These are phyloP conservation scores for Platanista minor DNA, from an alignment of 2,113 vertebrate genomes.

Conservation along the genomic window DNA sequence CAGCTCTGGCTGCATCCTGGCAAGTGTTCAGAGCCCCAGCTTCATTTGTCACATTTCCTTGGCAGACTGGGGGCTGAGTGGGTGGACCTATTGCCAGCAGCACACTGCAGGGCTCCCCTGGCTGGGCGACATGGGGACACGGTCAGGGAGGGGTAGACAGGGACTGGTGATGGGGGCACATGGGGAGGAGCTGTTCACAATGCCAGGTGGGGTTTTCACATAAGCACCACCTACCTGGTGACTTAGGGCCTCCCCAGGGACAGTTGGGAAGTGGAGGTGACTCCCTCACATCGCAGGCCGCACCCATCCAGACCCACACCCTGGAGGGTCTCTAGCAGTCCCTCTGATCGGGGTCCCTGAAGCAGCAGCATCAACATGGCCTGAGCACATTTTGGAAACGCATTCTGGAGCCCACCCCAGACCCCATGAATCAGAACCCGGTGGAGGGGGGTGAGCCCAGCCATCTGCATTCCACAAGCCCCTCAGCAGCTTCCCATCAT, in stretches of 20 bases:
- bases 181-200: background rate
- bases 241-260: background rate
- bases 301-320: background rate
- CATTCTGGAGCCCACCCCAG: background rate
- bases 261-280: rapidly evolving
- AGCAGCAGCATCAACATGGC: background rate
- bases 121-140: background rate
- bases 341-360: background rate
- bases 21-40: background rate
- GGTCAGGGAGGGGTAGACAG: background rate
- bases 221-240: background rate
- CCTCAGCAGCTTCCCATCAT: background rate
- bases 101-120: background rate
- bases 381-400: background rate
- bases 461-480: background rate
- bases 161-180: background rate
- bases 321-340: background rate
- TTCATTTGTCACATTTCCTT: background rate
- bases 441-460: background rate
- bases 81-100: background rate
- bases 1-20: background rate
- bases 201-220: background rate
- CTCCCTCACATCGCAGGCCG: rapidly evolving
- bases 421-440: background rate
- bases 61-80: background rate